Conservation (phyloP, 2,888 invertebrate species). For the Rhagonycha fulva region DNA sequence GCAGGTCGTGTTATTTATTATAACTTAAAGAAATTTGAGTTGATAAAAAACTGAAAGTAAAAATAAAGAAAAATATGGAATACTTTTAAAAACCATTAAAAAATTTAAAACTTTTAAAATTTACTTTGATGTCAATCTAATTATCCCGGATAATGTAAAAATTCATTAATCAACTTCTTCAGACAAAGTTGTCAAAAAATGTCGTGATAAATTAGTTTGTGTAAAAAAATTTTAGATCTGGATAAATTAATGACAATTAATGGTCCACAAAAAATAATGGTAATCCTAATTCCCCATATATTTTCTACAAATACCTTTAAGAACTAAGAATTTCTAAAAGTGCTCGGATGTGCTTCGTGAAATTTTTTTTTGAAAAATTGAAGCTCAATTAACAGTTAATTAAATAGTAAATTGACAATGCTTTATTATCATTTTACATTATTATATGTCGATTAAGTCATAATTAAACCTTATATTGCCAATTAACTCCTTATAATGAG, state of each 20-base stretch:
- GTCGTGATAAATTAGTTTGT: not conserved
- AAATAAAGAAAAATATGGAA: not conserved
- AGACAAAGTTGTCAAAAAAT: not conserved
- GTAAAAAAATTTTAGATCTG: not conserved
- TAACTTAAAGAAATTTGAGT: not conserved
- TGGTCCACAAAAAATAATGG: not conserved
- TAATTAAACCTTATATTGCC: not conserved
- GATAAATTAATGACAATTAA: not conserved
- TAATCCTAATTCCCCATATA: not conserved
- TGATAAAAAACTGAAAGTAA: not conserved
- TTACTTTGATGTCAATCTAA: not conserved
- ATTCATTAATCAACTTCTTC: not conserved
- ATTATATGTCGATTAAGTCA: not conserved
- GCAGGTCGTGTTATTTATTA: not conserved
- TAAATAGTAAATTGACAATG: not conserved
- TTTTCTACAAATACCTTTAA: not conserved
- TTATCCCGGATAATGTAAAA: not conserved
- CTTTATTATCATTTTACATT: not conserved
- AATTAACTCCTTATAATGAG: not conserved
- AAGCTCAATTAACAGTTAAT: not conserved
- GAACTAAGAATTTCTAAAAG: not conserved
- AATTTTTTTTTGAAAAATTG: not conserved
- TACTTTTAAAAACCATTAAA: not conserved
- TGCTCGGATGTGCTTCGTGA: not conserved
- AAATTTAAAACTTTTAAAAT: not conserved